A percentile compares a stretch with the other conserved stretches of the same genome.
Evolutionary conservation across 2,888 invertebrate species (phyloP).

Genomic region (Falcaria lacertinaria): DNA sequence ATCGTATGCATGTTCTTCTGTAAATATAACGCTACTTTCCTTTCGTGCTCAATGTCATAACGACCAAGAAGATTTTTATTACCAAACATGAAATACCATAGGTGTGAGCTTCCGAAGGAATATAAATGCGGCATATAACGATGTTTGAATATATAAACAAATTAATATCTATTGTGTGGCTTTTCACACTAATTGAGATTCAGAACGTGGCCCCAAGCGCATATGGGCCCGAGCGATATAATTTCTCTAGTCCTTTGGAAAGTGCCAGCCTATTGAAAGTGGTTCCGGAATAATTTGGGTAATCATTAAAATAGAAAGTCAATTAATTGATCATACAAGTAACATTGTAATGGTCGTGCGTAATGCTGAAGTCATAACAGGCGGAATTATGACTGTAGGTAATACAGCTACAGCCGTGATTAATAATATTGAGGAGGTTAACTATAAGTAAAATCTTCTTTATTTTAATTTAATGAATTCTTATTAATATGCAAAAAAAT

Average conservation of each 20-base stretch:
- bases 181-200: constrained; percentile 68
- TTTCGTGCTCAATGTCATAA: neutral
- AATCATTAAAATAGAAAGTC: constrained; percentile 69
- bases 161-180: constrained; percentile 66
- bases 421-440: too few species aligned
- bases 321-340: constrained; percentile 38
- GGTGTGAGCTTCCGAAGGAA: neutral
- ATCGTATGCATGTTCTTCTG: too few species aligned
- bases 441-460: too few species aligned
- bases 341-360: constrained; percentile 15
- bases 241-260: constrained; percentile 76
- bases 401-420: too few species aligned
- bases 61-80: neutral
- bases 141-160: constrained; percentile 16
- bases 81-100: neutral
- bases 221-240: constrained; percentile 61
- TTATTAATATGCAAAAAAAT: too few species aligned
- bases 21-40: neutral
- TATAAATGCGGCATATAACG: neutral
- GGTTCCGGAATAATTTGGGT: constrained; percentile 69
- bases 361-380: neutral
- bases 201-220: constrained; percentile 39
- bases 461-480: too few species aligned
- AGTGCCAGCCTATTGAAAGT: constrained; percentile 62
- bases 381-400: neutral